Evolutionary conservation across 1,140 invertebrate species (phyloP).

Genomic region (Onthophagus taurus): DNA sequence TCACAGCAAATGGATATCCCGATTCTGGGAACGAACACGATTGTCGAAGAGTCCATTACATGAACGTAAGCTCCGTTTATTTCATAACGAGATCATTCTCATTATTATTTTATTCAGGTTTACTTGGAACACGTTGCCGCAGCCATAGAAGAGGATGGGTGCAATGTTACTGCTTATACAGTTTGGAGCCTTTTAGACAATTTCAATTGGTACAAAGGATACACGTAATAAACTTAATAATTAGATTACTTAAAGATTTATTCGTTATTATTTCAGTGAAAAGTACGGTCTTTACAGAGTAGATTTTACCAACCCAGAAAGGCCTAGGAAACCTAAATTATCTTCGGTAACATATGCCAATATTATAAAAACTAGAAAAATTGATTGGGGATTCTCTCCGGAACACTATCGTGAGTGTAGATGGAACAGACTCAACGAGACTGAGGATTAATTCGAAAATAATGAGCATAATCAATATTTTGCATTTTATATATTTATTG

Average conservation of each 20-base stretch:
- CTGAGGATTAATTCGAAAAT: too few relatives aligned
- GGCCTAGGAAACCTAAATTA: constrained; percentile 39
- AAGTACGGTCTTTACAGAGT: constrained; percentile 43
- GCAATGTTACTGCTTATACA: background rate
- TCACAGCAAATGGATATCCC: constrained; percentile 60
- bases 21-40: constrained; percentile 32
- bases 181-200: constrained; percentile 5
- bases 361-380: constrained; percentile 31
- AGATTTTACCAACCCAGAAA: constrained; percentile 38
- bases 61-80: constrained; percentile 1
- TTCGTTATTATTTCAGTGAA: constrained; percentile 31
- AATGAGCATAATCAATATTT: too few relatives aligned
- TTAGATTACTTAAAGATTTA: constrained; percentile 1
- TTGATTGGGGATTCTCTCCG: constrained; percentile 2
- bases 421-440: too few relatives aligned
- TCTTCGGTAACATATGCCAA: constrained; percentile 41
- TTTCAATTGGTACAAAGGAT: constrained; percentile 3
- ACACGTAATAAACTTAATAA: background rate
- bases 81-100: too few relatives aligned
- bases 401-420: too few relatives aligned
- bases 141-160: constrained; percentile 2
- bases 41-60: constrained; percentile 1
- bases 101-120: too few relatives aligned
- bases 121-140: too few relatives aligned
- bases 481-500: too few relatives aligned